These are phyloP conservation scores for Phenganax stokvisi DNA, from an alignment of 92 coral and sea anemone genomes.

Conservation along the genomic window DNA sequence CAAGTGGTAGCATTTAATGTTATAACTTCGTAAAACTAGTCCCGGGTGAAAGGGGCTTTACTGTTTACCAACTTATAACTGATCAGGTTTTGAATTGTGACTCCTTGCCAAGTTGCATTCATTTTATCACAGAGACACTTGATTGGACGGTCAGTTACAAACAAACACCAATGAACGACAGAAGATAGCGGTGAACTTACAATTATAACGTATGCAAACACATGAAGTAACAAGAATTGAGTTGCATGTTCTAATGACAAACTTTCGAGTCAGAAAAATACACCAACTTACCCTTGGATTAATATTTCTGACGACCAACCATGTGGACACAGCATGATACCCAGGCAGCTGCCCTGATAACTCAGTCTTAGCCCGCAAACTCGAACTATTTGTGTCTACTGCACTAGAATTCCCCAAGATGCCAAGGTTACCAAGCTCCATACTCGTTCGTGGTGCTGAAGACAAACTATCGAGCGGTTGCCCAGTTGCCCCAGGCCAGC, in stretches of 20 bases:
- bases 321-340: slow-evolving; percentile 71
- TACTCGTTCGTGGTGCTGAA: slow-evolving; percentile 19
- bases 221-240: neutral
- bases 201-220: no score
- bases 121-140: neutral
- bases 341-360: neutral
- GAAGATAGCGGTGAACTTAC: neutral
- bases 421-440: slow-evolving; percentile 23
- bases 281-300: slow-evolving; percentile 73
- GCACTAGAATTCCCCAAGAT: slow-evolving; percentile 10
- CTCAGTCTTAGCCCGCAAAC: slow-evolving; percentile 1
- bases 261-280: neutral
- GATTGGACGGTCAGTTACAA: neutral
- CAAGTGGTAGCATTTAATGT: neutral
- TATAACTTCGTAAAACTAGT: no score
- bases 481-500: slow-evolving; percentile 32
- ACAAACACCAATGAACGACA: neutral
- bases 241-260: neutral
- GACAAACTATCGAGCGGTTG: slow-evolving; percentile 36
- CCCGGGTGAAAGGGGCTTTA: no score
- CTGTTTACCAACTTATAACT: no score
- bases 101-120: no score
- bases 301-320: slow-evolving; percentile 87
- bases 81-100: no score
- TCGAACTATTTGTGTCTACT: slow-evolving; percentile 2